Evolutionary conservation across 1,140 invertebrate genomes (phyloP).

Genomic region (Melipona quadrifasciata): DNA sequence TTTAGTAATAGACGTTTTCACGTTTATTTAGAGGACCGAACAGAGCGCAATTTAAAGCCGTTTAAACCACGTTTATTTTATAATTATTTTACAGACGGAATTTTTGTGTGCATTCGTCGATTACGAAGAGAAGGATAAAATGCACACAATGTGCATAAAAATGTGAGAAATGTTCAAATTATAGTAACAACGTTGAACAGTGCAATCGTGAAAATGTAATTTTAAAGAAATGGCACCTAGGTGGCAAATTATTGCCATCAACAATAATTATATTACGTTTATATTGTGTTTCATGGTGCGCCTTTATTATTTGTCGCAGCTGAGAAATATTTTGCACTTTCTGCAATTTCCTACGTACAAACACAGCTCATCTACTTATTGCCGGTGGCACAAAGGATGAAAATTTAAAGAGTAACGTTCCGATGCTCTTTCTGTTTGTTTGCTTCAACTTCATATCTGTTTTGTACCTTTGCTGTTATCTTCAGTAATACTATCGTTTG

Average conservation of each 20-base stretch:
- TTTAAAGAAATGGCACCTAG: too few relatives aligned
- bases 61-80: background rate
- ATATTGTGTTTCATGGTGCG: background rate
- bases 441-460: background rate
- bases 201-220: too few relatives aligned
- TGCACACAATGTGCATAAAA: too few relatives aligned
- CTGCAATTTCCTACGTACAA: background rate
- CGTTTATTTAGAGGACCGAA: conserved; percentile 52
- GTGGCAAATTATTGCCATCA: background rate
- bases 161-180: too few relatives aligned
- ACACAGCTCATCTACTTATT: background rate
- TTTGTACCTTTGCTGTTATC: background rate
- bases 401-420: background rate
- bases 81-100: too few relatives aligned
- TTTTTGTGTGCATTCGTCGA: too few relatives aligned
- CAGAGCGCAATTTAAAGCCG: background rate
- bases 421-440: background rate
- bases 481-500: background rate
- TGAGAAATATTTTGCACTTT: background rate
- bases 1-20: conserved; percentile 54
- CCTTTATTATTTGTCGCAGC: background rate
- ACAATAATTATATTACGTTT: background rate
- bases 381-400: background rate
- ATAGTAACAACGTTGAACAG: too few relatives aligned
- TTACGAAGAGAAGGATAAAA: too few relatives aligned